Conservation (phyloP, 2,888 invertebrate species). For the Xylota sylvarum region DNA sequence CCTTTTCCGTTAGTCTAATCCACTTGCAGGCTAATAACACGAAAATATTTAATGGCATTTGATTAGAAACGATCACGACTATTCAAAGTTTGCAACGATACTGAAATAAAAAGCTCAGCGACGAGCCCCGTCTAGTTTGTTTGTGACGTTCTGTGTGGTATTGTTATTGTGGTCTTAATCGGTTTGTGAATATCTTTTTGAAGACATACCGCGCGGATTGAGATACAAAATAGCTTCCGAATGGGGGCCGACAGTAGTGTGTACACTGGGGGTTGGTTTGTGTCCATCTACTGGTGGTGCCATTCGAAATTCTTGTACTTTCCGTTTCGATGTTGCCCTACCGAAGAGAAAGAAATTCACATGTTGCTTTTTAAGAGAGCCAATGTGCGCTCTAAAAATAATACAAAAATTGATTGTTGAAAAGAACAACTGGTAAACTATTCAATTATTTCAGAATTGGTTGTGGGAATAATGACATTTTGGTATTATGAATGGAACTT, state of each 20-base stretch:
- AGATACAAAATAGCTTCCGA: constrained; percentile 27
- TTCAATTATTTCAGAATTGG: background rate
- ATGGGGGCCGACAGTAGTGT: background rate
- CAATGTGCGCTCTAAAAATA: background rate
- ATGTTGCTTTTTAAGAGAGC: constrained; percentile 20
- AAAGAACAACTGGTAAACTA: constrained; percentile 15
- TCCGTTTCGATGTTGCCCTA: constrained; percentile 7
- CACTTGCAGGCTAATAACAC: constrained; percentile 23
- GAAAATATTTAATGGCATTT: constrained; percentile 39
- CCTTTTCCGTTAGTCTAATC: constrained; percentile 40
- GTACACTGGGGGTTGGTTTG: constrained; percentile 17
- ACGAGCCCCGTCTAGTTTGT: constrained; percentile 10
- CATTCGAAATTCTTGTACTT: constrained; percentile 29
- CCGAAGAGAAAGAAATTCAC: constrained; percentile 3
- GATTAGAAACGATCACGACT: constrained; percentile 69
- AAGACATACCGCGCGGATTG: constrained; percentile 18
- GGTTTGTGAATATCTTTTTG: constrained; percentile 52
- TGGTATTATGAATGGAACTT: constrained; percentile 2
- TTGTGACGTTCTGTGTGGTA: constrained; percentile 37
- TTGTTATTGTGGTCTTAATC: constrained; percentile 41
- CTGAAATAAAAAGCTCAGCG: constrained; percentile 69
- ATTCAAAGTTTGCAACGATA: constrained; percentile 73
- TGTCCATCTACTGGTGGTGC: constrained; percentile 6
- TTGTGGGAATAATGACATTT: constrained; percentile 3
- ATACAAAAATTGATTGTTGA: background rate